Conservation (phyloP, 2,797 vertebrate genomes). For the Platyrinchus mystaceus region DNA sequence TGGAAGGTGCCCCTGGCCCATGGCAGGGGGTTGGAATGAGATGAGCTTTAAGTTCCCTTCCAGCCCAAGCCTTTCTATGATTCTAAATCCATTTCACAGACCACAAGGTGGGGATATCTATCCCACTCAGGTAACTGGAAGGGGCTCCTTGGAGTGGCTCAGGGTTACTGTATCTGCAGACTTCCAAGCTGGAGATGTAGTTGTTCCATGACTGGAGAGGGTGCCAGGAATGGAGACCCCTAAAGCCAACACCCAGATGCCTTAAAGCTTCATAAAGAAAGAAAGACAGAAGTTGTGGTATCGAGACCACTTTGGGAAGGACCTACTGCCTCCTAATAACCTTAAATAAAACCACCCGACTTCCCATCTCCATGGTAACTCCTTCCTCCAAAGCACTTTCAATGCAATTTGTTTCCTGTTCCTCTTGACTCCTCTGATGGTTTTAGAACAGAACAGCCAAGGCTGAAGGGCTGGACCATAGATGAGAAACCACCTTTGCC, state of each 20-base stretch:
- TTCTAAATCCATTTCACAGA: neutral
- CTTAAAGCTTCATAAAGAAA: neutral
- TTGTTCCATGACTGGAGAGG: neutral
- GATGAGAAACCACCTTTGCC: neutral
- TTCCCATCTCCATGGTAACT: slow-evolving; percentile 6
- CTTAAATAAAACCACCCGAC: neutral
- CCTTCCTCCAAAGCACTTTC: neutral
- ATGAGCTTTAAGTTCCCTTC: neutral
- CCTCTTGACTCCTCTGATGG: neutral
- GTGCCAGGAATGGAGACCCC: neutral
- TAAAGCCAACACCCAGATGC: neutral
- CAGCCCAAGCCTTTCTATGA: neutral
- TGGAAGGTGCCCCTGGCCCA: neutral
- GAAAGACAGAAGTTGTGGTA: neutral
- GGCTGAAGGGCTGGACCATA: neutral
- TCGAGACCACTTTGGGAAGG: neutral
- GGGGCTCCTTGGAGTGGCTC: neutral
- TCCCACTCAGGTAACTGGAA: neutral
- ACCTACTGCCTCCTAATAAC: neutral
- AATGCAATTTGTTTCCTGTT: neutral
- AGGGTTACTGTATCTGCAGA: neutral
- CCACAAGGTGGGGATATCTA: neutral
- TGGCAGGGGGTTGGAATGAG: rapidly evolving
- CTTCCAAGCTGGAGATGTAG: neutral
- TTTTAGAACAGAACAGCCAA: neutral